These are phyloP conservation scores for Strigamia maritima DNA, from an alignment of 2,888 invertebrate genomes.

Conservation along the genomic window DNA sequence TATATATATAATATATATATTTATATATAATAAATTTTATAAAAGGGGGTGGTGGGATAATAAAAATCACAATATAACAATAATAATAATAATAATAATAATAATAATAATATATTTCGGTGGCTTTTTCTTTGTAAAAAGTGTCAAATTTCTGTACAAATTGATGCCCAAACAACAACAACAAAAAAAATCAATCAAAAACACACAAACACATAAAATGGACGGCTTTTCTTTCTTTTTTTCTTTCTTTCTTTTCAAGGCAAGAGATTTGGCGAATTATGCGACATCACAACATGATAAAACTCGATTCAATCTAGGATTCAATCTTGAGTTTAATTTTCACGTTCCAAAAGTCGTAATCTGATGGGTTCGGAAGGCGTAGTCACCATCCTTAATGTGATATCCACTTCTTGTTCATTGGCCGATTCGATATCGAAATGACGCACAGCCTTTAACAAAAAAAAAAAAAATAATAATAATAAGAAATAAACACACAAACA, in stretches of 20 bases:
- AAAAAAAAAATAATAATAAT: neutral
- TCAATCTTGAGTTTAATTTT: neutral
- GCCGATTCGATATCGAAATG: constrained; percentile 42
- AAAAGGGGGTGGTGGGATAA: neutral
- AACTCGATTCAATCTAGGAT: too few relatives aligned
- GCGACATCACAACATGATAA: neutral
- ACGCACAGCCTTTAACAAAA: constrained; percentile 39
- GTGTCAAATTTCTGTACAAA: too few relatives aligned
- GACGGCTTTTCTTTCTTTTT: neutral
- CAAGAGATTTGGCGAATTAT: neutral
- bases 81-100: neutral
- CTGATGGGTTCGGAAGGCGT: constrained; percentile 44
- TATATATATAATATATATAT: neutral
- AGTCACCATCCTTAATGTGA: constrained; percentile 46
- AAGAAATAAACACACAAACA: neutral
- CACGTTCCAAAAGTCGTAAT: constrained; percentile 23
- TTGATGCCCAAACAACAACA: too few relatives aligned
- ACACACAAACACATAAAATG: neutral
- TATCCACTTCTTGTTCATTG: constrained; percentile 45
- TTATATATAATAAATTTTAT: too few relatives aligned
- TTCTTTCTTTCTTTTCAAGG: neutral
- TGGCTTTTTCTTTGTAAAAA: neutral
- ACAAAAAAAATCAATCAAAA: too few relatives aligned
- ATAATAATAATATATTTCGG: neutral
- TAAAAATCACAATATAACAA: neutral